These are phyloP conservation scores for Sericinus montela DNA, from an alignment of 2,888 invertebrate species.

Conservation along the genomic window DNA sequence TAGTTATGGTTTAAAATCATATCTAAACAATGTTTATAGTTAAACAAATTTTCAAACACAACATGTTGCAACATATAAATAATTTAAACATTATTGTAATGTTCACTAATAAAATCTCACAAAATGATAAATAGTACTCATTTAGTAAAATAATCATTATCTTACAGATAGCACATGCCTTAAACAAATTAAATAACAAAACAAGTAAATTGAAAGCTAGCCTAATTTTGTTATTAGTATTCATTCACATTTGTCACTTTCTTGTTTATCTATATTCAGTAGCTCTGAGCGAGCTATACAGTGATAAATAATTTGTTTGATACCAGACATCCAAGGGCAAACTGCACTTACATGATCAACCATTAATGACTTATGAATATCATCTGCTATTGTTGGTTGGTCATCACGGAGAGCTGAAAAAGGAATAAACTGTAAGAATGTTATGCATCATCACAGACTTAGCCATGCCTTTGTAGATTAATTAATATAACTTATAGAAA, in stretches of 20 bases:
- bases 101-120: too few relatives aligned
- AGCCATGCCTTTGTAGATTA: too few relatives aligned
- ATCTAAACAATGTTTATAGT: too few relatives aligned
- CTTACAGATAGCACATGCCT: too few relatives aligned
- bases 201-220: too few relatives aligned
- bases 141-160: too few relatives aligned
- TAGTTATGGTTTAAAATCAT: too few relatives aligned
- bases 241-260: slow-evolving; percentile 20
- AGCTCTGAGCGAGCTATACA: slow-evolving; percentile 62
- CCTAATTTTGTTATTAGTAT: not conserved
- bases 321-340: slow-evolving; percentile 81
- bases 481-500: not conserved
- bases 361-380: slow-evolving; percentile 79
- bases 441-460: not conserved
- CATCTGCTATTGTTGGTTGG: slow-evolving; percentile 72
- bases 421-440: not conserved
- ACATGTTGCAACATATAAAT: too few relatives aligned
- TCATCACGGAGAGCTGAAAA: slow-evolving; percentile 73
- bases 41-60: too few relatives aligned
- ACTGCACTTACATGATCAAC: slow-evolving; percentile 79
- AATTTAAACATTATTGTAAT: too few relatives aligned
- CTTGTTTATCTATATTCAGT: slow-evolving; percentile 60
- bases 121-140: too few relatives aligned
- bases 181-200: too few relatives aligned
- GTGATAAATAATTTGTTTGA: slow-evolving; percentile 79